phyloP scores from a whole-genome alignment of 2,888 invertebrate species.

The Melipona beecheii region DNA sequence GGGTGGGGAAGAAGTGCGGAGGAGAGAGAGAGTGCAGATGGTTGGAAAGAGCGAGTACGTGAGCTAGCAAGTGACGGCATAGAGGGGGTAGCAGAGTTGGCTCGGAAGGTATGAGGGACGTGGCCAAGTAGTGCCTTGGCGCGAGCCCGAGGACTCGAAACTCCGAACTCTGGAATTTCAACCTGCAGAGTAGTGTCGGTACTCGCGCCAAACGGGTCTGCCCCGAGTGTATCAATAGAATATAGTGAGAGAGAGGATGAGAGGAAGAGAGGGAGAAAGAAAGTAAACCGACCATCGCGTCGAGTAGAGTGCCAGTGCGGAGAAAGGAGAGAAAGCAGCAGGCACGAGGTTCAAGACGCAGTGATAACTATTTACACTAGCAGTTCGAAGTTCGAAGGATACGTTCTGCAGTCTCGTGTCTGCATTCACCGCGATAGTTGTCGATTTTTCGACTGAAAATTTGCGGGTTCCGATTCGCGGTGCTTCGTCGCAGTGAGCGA shows the following conservation, averaged over 20 bases:
- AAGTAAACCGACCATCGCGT: neutral
- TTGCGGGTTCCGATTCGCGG: constrained; percentile 3
- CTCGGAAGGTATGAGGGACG: constrained; percentile 60
- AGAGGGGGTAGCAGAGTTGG: constrained; percentile 58
- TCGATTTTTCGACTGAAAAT: neutral
- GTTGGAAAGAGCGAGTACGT: constrained; percentile 44
- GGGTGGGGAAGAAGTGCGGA: constrained; percentile 34
- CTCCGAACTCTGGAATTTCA: constrained; percentile 78
- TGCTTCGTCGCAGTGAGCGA: neutral
- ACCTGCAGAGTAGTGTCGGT: constrained; percentile 80
- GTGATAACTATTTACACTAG: constrained; percentile 55
- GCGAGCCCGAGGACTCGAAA: constrained; percentile 78
- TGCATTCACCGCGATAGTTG: neutral
- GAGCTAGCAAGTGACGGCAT: constrained; percentile 62
- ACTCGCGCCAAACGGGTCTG: constrained; percentile 77
- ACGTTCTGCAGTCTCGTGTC: constrained; percentile 37
- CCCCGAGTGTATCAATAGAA: constrained; percentile 50
- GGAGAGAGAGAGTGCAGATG: constrained; percentile 37
- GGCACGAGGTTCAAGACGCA: constrained; percentile 46
- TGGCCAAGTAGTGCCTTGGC: constrained; percentile 75
- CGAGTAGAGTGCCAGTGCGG: rapidly evolving
- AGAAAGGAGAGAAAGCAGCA: constrained; percentile 24
- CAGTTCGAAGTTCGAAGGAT: constrained; percentile 33
- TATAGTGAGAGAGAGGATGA: constrained; percentile 40
- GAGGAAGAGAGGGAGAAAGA: constrained; percentile 24